Conservation (phyloP, 2,797 vertebrate species). For the Ctenochaetus hawaiiensis region DNA sequence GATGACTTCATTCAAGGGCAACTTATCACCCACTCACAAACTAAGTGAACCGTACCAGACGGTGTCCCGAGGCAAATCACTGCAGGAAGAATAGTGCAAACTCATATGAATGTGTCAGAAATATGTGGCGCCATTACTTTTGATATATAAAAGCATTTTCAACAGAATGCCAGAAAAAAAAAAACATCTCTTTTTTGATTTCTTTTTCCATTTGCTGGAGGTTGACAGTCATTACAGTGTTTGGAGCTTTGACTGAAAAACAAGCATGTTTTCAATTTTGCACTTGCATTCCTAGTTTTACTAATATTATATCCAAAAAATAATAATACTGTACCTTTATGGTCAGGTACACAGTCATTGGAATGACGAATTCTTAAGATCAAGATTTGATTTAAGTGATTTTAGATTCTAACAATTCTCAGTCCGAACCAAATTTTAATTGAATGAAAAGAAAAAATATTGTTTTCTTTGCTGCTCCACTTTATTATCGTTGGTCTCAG, state of each 20-base stretch:
- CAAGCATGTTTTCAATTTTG: not conserved
- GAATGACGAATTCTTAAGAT: not conserved
- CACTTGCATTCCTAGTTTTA: not conserved
- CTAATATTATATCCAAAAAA: slow-evolving; percentile 16
- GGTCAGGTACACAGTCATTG: not conserved
- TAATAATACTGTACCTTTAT: slow-evolving; percentile 4
- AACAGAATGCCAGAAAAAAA: slow-evolving; percentile 22
- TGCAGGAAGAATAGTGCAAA: slow-evolving; percentile 58
- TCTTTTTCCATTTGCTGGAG: not conserved
- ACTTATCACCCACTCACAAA: slow-evolving; percentile 88
- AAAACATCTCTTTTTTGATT: slow-evolving; percentile 33
- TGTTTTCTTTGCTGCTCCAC: too few species aligned
- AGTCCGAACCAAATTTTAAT: too few species aligned
- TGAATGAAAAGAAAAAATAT: too few species aligned
- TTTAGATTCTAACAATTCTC: too few species aligned
- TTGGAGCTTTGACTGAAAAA: slow-evolving; percentile 20
- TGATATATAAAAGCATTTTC: slow-evolving; percentile 56
- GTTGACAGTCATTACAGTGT: slow-evolving; percentile 3
- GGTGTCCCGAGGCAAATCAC: slow-evolving; percentile 81
- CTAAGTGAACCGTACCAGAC: slow-evolving; percentile 79
- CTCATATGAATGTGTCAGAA: slow-evolving; percentile 61
- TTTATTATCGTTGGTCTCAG: too few species aligned
- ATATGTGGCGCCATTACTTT: slow-evolving; percentile 44
- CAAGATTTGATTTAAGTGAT: too few species aligned
- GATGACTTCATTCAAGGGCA: slow-evolving; percentile 87